phyloP scores from a whole-genome alignment of 2,888 invertebrate genomes.

The Deilephila elpenor region DNA sequence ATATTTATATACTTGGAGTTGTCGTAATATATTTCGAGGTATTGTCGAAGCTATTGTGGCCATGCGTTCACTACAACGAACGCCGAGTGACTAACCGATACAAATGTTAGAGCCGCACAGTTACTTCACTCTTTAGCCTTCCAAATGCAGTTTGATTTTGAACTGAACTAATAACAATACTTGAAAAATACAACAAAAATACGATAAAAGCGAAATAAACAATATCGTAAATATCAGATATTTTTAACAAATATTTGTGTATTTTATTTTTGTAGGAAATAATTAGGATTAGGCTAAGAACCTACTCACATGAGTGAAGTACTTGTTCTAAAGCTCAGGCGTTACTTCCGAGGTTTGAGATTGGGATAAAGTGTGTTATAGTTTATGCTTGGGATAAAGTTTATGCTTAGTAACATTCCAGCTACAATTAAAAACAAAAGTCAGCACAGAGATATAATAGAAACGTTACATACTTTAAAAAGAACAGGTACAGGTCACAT shows the following conservation, averaged over 20 bases:
- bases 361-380: no score
- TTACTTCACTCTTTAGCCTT: slow-evolving; percentile 1
- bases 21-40: slow-evolving; percentile 34
- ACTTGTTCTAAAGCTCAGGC: no score
- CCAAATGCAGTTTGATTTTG: not conserved
- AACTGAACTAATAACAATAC: not conserved
- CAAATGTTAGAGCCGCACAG: slow-evolving; percentile 18
- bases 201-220: not conserved
- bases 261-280: no score
- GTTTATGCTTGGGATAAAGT: no score
- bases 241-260: not conserved
- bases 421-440: no score
- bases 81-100: slow-evolving; percentile 37
- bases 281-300: no score
- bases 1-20: not conserved
- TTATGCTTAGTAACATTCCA: no score
- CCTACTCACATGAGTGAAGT: no score
- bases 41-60: slow-evolving; percentile 31
- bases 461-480: no score
- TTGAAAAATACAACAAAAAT: not conserved
- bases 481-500: no score
- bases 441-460: no score
- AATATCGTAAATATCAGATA: not conserved
- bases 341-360: no score
- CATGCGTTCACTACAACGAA: slow-evolving; percentile 50